Conservation (phyloP, 2,888 invertebrate genomes). For the Endotricha flammealis region DNA sequence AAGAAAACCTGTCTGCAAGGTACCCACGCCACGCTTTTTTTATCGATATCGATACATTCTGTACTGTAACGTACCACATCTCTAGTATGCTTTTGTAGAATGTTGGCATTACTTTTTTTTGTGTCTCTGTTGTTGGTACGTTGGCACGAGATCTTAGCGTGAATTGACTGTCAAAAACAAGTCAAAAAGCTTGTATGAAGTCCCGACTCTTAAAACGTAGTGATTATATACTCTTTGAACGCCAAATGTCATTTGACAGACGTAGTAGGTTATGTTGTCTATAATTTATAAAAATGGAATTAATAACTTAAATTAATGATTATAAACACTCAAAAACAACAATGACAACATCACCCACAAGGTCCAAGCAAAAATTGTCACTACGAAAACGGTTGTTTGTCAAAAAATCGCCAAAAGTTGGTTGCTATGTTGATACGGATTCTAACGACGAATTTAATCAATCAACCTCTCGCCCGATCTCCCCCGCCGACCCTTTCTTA, state of each 20-base stretch:
- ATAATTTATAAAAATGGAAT: constrained; percentile 72
- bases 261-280: constrained; percentile 64
- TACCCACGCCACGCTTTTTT: too few species aligned
- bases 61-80: too few species aligned
- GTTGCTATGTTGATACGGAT: constrained; percentile 71
- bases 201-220: too few species aligned
- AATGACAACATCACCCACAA: constrained; percentile 72
- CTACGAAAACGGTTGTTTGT: constrained; percentile 70
- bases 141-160: too few species aligned
- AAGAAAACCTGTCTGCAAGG: too few species aligned
- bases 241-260: constrained; percentile 48
- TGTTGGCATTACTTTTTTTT: too few species aligned
- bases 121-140: too few species aligned
- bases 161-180: too few species aligned
- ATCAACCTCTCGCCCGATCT: constrained; percentile 65
- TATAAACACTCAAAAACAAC: constrained; percentile 54
- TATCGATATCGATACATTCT: too few species aligned
- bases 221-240: too few species aligned
- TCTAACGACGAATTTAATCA: constrained; percentile 65
- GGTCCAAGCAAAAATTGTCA: constrained; percentile 69
- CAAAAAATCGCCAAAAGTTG: constrained; percentile 74
- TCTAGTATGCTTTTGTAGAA: too few species aligned
- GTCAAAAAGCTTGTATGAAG: too few species aligned
- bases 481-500: constrained; percentile 68
- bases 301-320: constrained; percentile 64